Base-by-base conservation (phyloP, 2,797 vertebrate genomes). In the Poecilia picta region DNA sequence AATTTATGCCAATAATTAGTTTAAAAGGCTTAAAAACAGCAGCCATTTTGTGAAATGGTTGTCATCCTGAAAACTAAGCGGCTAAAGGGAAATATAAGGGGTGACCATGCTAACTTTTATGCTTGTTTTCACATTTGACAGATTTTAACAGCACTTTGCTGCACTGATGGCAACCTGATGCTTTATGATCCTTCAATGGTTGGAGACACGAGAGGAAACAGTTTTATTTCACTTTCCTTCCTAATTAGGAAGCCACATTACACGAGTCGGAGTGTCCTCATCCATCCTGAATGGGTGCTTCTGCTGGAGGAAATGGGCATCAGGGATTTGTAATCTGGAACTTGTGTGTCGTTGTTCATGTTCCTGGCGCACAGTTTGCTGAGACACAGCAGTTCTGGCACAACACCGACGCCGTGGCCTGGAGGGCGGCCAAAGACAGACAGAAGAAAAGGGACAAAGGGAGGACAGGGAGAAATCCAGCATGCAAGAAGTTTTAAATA, bases 401-500 rank as follows among this genome's bases (percentile, higher is more conserved):
- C 68, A 82, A 82, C 20, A 6, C 81, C 81, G 82, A 75, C 76
- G 83, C 76, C 88, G 59, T 64, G 75, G 88, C 81, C 86, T 92
- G 89, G 89, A 93, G 87, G 84, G 77, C 80, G 84, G 87, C 89
- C 92, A 92, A 81, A 79, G 77, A 83, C 72, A 31, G 81, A 13
- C 64, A 75, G 33, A 79, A 75, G 79, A 72, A 75, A 73, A 77
- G 20, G 62, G 59, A 70, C 43, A 51, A 72, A 72, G 18, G 53
- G 75, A 45, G 11, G 74, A 75, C 73, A 59, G 70, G 72, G 64
- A 53, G 59, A 49, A 71, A 74, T 6, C 75, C 15, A 8, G 71
- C 72, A 49, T 89, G 88, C 88, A 82, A 85, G 87, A 85, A 72
- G 88, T 89, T 94, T 93, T 91, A 92, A 93, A 95, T 92, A 93